A percentile compares a stretch with the other conserved stretches of the same genome.
Conservation (phyloP, 2,113 vertebrate species). For the Phyllopteryx taeniolatus region DNA sequence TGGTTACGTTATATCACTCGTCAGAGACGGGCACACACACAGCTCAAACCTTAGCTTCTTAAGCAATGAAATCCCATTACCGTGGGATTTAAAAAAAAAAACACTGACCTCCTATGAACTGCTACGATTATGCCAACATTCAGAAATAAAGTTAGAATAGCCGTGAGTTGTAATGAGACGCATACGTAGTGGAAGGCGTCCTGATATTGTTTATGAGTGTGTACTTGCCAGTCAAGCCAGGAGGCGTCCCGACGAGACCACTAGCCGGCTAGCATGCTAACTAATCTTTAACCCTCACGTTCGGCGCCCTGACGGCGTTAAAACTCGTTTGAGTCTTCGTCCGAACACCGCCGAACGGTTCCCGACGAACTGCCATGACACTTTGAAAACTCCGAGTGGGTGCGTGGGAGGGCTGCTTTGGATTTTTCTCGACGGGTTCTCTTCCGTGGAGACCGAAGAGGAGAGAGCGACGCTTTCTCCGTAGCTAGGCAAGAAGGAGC, state of each 20-base stretch:
- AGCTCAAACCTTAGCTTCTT: constrained; percentile 38
- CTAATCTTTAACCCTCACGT: constrained; percentile 60
- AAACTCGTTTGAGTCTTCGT: constrained; percentile 9
- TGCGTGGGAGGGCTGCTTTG: not conserved
- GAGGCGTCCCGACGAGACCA: constrained; percentile 28
- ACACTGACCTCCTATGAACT: not conserved
- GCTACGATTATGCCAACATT: constrained; percentile 16
- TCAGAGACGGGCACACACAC: constrained; percentile 14
- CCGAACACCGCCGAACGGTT: constrained; percentile 1
- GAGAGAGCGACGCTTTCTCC: constrained; percentile 2
- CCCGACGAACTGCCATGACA: constrained; percentile 24
- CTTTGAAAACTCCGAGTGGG: not conserved
- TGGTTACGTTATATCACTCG: constrained; percentile 26
- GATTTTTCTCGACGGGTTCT: not conserved
- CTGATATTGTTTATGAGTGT: not conserved
- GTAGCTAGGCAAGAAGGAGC: not conserved
- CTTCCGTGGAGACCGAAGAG: not conserved
- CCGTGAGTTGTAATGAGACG: not conserved
- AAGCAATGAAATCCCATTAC: constrained; percentile 73
- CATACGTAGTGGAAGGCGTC: not conserved
- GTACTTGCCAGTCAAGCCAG: constrained; percentile 49
- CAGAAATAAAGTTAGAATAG: not conserved
- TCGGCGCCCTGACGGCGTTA: not conserved
- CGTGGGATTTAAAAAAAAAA: constrained; percentile 59
- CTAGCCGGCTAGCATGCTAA: constrained; percentile 60